These are phyloP conservation scores for Sturnus vulgaris DNA, from an alignment of 2,113 vertebrate genomes.

Conservation along the genomic window DNA sequence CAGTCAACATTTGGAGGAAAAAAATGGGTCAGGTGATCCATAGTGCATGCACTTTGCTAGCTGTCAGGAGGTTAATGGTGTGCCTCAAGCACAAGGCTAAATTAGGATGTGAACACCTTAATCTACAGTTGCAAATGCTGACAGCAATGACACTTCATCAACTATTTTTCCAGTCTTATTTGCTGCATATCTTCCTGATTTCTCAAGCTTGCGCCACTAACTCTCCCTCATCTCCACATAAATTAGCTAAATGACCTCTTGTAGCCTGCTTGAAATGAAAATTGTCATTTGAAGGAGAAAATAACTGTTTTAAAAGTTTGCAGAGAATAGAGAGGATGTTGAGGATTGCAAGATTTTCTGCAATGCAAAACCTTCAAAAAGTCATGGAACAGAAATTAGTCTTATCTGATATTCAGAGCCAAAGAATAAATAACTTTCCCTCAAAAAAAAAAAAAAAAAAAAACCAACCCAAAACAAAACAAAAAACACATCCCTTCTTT, in stretches of 20 bases:
- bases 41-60: not conserved
- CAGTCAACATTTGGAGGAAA: conserved; percentile 14
- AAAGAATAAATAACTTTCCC: not conserved
- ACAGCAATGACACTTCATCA: conserved; percentile 22
- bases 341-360: not conserved
- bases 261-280: conserved; percentile 43
- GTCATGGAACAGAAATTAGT: conserved; percentile 14
- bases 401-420: not conserved
- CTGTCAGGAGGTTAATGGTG: conserved; percentile 55
- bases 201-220: not conserved
- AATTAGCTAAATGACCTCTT: conserved; percentile 58
- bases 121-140: conserved; percentile 47
- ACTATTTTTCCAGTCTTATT: conserved; percentile 57
- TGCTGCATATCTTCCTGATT: conserved; percentile 11
- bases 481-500: not conserved
- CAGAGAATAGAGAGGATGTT: not conserved
- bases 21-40: conserved; percentile 1
- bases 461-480: too few species aligned
- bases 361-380: not conserved
- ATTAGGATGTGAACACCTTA: conserved; percentile 40
- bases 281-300: conserved; percentile 29
- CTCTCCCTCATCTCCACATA: conserved; percentile 23
- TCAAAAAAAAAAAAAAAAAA: not conserved
- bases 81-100: conserved; percentile 27
- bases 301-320: conserved; percentile 22